These are phyloP conservation scores for Alca torda DNA, from an alignment of 2,797 vertebrate genomes.

Conservation along the genomic window DNA sequence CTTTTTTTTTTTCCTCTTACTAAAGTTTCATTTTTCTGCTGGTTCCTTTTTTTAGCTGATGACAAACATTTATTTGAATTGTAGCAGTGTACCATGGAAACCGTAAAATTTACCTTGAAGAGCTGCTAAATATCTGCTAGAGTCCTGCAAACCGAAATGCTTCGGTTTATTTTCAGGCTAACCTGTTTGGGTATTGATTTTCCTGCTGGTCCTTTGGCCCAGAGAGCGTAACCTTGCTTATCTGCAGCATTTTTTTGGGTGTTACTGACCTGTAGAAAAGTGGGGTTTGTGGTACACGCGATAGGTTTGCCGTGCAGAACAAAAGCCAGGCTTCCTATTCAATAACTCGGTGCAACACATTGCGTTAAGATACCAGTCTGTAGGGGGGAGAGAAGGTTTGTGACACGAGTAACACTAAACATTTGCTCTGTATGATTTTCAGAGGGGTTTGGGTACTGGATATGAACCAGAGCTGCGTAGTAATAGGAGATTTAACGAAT, in stretches of 20 bases:
- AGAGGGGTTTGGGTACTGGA: not conserved
- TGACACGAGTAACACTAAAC: not conserved
- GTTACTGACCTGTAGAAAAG: not conserved
- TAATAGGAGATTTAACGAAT: not conserved
- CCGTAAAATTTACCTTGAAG: not conserved
- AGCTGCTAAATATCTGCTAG: not conserved
- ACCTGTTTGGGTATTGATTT: not conserved
- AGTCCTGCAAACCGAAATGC: not conserved
- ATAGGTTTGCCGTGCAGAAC: not conserved
- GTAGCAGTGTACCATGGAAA: not conserved
- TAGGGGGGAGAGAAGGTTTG: not conserved
- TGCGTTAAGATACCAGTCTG: not conserved
- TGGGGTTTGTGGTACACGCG: rapidly evolving
- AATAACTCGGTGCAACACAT: rapidly evolving
- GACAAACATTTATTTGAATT: not conserved
- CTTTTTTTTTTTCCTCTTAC: not conserved
- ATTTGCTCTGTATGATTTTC: not conserved
- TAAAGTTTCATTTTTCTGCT: not conserved
- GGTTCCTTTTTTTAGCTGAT: not conserved
- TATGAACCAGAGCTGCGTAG: not conserved
- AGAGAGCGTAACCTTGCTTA: not conserved
- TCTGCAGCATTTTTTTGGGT: rapidly evolving
- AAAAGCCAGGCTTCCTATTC: rapidly evolving
- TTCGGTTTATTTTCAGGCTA: not conserved
- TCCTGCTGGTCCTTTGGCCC: not conserved